phyloP scores from a whole-genome alignment of 2,113 vertebrate species.

The Camelus dromedarius region DNA sequence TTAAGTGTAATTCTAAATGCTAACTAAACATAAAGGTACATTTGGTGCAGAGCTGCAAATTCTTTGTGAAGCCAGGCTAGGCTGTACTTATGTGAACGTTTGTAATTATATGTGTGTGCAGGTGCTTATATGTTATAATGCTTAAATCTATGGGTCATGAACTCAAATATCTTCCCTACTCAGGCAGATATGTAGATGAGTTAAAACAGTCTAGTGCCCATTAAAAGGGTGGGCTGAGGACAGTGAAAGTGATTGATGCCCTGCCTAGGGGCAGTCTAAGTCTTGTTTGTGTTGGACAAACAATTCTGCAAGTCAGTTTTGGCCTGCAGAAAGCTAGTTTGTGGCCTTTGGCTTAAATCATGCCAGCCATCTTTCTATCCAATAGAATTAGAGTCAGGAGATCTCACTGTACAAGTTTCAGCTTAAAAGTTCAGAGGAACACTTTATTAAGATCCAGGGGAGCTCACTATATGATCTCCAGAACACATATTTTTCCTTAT shows the following conservation, averaged over 20 bases:
- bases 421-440: neutral
- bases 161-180: slow-evolving; percentile 17
- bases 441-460: neutral
- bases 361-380: slow-evolving; percentile 2
- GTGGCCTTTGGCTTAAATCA: slow-evolving; percentile 1
- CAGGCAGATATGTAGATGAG: slow-evolving; percentile 27
- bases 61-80: slow-evolving; percentile 29
- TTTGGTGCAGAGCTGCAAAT: neutral
- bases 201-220: neutral
- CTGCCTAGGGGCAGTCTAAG: neutral
- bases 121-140: neutral
- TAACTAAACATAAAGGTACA: slow-evolving; percentile 16
- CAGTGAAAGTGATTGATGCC: neutral
- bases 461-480: neutral
- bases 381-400: neutral
- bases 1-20: slow-evolving; percentile 52
- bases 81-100: neutral
- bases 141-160: slow-evolving; percentile 38
- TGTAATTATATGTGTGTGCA: neutral
- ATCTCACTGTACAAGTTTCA: neutral
- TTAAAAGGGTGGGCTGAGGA: neutral
- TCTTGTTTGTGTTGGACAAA: neutral
- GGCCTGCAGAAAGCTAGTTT: neutral
- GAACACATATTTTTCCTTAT: neutral
- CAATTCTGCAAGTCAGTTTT: slow-evolving; percentile 47